phyloP scores from a whole-genome alignment of 2,113 vertebrate species.

The Balaenoptera acutorostrata region DNA sequence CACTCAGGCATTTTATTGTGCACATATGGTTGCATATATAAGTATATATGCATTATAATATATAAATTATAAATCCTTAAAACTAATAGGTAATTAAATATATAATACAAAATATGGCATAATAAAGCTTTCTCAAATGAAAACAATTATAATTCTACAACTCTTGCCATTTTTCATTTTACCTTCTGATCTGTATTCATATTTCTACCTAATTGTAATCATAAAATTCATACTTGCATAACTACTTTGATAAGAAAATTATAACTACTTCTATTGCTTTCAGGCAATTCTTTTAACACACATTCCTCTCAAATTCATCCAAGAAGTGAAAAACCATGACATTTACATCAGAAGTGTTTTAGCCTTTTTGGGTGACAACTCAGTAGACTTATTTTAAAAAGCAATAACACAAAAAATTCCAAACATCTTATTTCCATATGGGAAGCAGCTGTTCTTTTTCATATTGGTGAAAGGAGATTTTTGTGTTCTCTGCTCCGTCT shows the following conservation, averaged over 20 bases:
- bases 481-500: not conserved
- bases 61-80: not conserved
- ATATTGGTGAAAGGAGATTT: not conserved
- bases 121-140: not conserved
- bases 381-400: not conserved
- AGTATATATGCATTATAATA: not conserved
- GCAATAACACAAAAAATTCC: conserved; percentile 29
- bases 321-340: conserved; percentile 16
- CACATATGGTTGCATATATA: not conserved
- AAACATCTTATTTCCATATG: conserved; percentile 54
- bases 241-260: conserved; percentile 31
- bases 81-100: not conserved
- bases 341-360: not conserved
- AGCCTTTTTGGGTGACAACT: conserved; percentile 23
- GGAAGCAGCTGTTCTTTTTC: conserved; percentile 38
- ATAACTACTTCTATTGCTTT: conserved; percentile 3
- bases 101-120: not conserved
- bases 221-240: not conserved
- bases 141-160: not conserved
- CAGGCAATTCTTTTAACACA: not conserved
- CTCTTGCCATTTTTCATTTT: not conserved
- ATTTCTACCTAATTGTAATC: not conserved
- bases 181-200: not conserved
- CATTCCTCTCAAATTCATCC: not conserved
- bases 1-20: not conserved